Conservation (phyloP, 2,113 vertebrate genomes). For the Phylloscopus trochiloides region DNA sequence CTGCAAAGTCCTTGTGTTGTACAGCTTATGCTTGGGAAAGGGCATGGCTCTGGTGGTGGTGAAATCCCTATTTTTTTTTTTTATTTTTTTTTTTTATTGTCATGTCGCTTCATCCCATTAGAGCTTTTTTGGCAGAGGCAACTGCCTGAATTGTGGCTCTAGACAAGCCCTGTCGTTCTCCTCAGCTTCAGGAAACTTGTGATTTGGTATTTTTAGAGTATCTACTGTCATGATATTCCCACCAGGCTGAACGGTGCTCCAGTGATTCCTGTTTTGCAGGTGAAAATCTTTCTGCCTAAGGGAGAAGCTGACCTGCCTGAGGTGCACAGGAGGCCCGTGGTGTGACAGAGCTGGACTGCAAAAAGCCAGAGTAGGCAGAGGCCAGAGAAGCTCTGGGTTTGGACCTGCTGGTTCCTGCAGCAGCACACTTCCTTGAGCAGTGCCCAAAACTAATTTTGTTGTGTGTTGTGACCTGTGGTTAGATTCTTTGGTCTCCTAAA, state of each 20-base stretch:
- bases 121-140: background rate
- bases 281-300: background rate
- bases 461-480: background rate
- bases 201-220: background rate
- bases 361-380: background rate
- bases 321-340: rapidly evolving
- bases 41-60: background rate
- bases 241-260: background rate
- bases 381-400: background rate
- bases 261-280: background rate
- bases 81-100: background rate
- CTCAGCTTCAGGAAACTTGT: background rate
- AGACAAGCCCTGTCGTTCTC: background rate
- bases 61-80: background rate
- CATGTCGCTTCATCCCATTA: background rate
- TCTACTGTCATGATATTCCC: background rate
- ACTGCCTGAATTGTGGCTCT: background rate
- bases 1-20: background rate
- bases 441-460: background rate
- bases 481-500: background rate
- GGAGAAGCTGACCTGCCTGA: background rate
- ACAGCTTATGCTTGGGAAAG: background rate
- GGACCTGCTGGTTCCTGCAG: background rate
- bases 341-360: background rate
- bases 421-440: background rate